phyloP scores from a whole-genome alignment of 2,888 invertebrate genomes.

The Automeris io region DNA sequence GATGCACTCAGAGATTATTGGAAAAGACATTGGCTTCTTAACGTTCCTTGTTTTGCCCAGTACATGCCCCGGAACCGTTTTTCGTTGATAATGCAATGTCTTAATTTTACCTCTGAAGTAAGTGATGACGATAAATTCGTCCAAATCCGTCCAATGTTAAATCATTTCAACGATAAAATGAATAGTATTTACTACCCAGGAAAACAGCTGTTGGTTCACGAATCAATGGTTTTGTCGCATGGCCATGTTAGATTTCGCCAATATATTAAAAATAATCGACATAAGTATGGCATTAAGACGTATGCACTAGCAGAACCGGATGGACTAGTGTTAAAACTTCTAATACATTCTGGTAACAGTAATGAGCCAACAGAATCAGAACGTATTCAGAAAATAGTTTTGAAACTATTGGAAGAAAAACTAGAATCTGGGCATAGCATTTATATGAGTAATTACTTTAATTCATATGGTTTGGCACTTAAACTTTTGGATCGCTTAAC shows the following conservation, averaged over 20 bases:
- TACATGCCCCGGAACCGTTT: background rate
- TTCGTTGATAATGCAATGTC: background rate
- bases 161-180: background rate
- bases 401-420: background rate
- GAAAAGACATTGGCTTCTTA: conserved; percentile 15
- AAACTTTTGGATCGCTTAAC: background rate
- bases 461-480: background rate
- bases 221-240: background rate
- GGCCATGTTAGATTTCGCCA: background rate
- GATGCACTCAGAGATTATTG: conserved; percentile 37
- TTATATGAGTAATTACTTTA: background rate
- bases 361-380: background rate
- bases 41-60: background rate
- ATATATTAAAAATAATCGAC: background rate
- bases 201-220: background rate
- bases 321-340: background rate
- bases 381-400: background rate
- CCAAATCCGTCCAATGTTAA: background rate
- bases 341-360: background rate
- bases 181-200: background rate
- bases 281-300: background rate
- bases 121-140: background rate
- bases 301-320: background rate
- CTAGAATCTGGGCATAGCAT: background rate
- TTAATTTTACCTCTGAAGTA: background rate